Evolutionary conservation across 35 echinoderm and acorn worm species (phyloP), one percentile per base, ranked within the genome.

Genomic region (Lytechinus variegatus): DNA sequence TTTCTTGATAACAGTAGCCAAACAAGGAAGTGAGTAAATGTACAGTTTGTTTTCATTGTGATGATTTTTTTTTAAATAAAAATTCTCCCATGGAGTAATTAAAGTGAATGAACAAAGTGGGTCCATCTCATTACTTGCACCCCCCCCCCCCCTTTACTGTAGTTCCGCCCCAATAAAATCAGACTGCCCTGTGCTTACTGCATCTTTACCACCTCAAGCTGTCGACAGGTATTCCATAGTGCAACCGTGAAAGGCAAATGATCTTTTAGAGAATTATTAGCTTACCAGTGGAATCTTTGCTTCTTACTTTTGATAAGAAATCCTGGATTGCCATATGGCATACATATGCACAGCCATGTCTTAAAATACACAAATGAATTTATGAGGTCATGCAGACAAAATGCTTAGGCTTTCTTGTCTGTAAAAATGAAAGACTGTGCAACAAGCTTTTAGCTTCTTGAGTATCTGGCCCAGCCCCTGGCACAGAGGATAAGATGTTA

Each of bases 231-330:
- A 79, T 79, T 79, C 66, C n/a, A 79, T 79, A 79, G 66, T 79
- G 66, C 66, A 79, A 4, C 19, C 21, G n/a, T 24, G 66, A 79
- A 79, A 79, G 66, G 66, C 66, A 79, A 79, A 79, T 79, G 66
- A 79, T 79, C 66, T 79, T 79, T 79, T 79, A 16, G 66, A 79
- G 66, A n/a, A 79, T 79, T 79, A 79, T 79, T 79, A 79, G 66
- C 66, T 79, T 79, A 79, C 66, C 66, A 79, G n/a, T n/a, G 57
- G 66, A 79, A 79, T 79, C 66, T 79, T 79, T 79, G 66, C 66
- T 79, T 79, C 19, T 16, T 79, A 79, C n/a, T 79, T 79, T 79
- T 79, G 66, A 24, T 79, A 79, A 24, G n/a, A 79, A 79, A 16
- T 14, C 61, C 12, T 0, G 66, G 14, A 79, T 24, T 79, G 66